Conservation (phyloP, 2,888 invertebrate species). For the Ecliptopera silaceata region DNA sequence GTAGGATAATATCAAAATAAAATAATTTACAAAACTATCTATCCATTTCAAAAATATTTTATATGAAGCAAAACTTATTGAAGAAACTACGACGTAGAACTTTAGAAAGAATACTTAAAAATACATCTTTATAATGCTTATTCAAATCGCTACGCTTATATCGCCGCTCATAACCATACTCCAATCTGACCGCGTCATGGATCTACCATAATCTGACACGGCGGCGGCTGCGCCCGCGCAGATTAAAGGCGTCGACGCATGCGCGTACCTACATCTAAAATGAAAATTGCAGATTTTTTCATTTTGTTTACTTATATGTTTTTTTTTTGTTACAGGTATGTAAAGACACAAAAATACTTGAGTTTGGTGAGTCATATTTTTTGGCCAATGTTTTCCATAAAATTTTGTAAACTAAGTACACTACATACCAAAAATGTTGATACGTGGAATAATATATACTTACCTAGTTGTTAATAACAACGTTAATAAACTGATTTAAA, state of each 20-base stretch:
- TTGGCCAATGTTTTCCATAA: too few species aligned
- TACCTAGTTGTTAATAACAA: too few species aligned
- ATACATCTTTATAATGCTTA: background rate
- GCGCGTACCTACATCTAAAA: slow-evolving; percentile 18
- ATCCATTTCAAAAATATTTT: too few species aligned
- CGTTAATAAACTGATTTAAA: too few species aligned
- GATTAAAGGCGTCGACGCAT: slow-evolving; percentile 58
- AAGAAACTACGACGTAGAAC: too few species aligned
- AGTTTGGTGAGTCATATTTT: too few species aligned
- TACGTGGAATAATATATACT: too few species aligned
- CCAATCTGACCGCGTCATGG: slow-evolving; percentile 39
- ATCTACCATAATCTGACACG: slow-evolving; percentile 54
- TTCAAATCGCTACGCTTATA: background rate
- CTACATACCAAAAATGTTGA: too few species aligned
- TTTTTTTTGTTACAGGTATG: slow-evolving; percentile 32
- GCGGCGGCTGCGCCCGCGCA: slow-evolving; percentile 51
- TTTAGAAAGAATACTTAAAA: too few species aligned
- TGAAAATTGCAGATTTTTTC: slow-evolving; percentile 10
- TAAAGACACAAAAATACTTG: background rate
- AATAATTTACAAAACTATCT: too few species aligned
- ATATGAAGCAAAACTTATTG: background rate
- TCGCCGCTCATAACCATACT: slow-evolving; percentile 12
- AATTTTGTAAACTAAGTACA: too few species aligned
- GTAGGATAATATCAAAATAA: too few species aligned
- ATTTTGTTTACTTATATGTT: slow-evolving; percentile 10